Base-by-base conservation (phyloP, 2,888 invertebrate genomes). In the Ptychoptera albimana region DNA sequence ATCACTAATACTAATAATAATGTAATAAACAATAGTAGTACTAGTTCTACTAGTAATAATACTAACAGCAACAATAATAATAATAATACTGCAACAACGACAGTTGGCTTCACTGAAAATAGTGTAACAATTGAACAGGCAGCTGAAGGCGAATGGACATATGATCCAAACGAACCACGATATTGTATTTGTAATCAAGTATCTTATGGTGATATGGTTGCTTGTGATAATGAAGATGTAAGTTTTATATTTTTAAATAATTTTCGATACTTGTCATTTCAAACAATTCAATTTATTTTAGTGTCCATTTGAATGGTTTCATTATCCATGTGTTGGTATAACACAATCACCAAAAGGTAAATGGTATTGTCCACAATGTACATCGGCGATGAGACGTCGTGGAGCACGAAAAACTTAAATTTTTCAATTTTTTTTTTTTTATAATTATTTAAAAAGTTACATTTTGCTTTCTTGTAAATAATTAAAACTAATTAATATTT, bases 261-360 rank as follows among this genome's bases (percentile, higher is more conserved):
- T 6, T 8, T 23, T 42, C 23, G 10, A 41, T 34, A 44, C 37
- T 14, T 43, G 30, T 15, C 7, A 13, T 30, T 45, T 47, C 14
- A 34, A 39, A 29, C 46, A 39, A 46, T 40, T 49, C 50, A 46
- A 55, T 55, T 49, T 62, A 52, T 68, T 73, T 48, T 71, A 89
- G 86, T 98, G 97, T 66, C 91, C 91, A 2, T 91, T 88, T 59
- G 94, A 97, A 66, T 98, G 98, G 98, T 98, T 97, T 69, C 97
- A 98, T 69, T 97, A 96, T 69, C 87, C 87, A 7, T 98, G 98
- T 64, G 97, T 98, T 42, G 91, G 89, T 41, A 87, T 98, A 53
- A 85, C 87, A 0, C 87, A 91, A 45, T 88, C 94, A 37, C 97
- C 98, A 0, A 92, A 93, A 64, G 94, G 96, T 45, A 96, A 96